These are phyloP conservation scores for Pollimyrus isidori DNA, from an alignment of 2,113 vertebrate species.

Conservation along the genomic window DNA sequence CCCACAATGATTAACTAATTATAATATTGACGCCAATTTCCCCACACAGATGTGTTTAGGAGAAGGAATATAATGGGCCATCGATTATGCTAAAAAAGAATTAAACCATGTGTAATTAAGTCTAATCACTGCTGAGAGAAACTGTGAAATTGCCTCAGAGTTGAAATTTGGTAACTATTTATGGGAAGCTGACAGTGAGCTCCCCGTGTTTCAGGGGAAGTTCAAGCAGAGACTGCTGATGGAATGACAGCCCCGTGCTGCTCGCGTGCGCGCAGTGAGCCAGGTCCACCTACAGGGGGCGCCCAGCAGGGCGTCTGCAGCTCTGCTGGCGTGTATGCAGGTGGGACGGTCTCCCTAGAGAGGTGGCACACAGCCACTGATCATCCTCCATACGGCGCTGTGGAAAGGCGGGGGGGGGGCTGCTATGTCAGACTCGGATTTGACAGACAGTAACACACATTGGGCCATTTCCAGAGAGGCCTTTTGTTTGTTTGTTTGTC, in stretches of 20 bases:
- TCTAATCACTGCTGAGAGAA: neutral
- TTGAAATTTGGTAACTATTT: neutral
- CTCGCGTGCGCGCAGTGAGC: neutral
- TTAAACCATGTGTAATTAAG: constrained; percentile 1
- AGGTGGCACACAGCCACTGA: neutral
- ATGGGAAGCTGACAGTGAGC: neutral
- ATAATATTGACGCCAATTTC: constrained; percentile 1
- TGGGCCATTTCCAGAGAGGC: neutral
- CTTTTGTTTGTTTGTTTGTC: neutral
- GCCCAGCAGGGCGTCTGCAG: neutral
- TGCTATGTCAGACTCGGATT: neutral
- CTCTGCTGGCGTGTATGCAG: neutral
- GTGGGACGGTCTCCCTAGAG: neutral
- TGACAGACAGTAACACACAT: neutral
- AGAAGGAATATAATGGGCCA: neutral
- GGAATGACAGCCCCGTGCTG: neutral
- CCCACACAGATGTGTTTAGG: neutral
- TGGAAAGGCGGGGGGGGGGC: neutral
- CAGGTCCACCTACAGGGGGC: neutral
- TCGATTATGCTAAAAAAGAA: constrained; percentile 8
- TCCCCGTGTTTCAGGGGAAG: neutral
- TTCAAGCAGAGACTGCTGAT: neutral
- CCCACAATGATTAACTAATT: neutral
- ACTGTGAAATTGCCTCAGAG: neutral
- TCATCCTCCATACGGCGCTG: neutral